Conservation (phyloP, 2,888 invertebrate species). For the Byasa hedistus region DNA sequence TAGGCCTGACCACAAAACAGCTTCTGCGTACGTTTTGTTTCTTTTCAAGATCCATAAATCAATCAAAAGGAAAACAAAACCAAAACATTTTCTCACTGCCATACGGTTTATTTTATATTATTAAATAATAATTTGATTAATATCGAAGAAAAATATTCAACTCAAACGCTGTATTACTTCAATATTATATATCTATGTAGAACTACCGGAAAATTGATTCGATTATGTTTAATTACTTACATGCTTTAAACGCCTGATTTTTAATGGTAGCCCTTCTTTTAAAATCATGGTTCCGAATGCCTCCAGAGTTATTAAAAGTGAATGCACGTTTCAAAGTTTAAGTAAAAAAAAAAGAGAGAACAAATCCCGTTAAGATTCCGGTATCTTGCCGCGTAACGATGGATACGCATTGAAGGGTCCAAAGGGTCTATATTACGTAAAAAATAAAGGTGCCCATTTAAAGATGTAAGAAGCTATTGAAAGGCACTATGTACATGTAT, state of each 20-base stretch:
- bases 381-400: conserved; percentile 51
- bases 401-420: conserved; percentile 29
- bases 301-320: conserved; percentile 66
- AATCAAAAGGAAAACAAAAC: conserved; percentile 43
- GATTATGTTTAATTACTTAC: no score
- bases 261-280: conserved; percentile 3
- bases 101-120: no score
- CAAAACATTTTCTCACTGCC: conserved; percentile 14
- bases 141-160: no score
- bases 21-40: conserved; percentile 60
- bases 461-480: background rate
- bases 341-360: conserved; percentile 65
- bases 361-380: conserved; percentile 70
- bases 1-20: conserved; percentile 67
- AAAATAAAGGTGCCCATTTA: no score
- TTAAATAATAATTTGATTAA: no score
- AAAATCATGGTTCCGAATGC: conserved; percentile 38
- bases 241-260: no score
- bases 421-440: conserved; percentile 36
- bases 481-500: background rate
- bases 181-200: no score
- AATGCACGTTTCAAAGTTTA: conserved; percentile 61
- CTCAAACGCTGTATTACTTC: no score
- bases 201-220: no score
- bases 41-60: conserved; percentile 51